Base-by-base conservation (phyloP, 1,140 invertebrate species). In the Lepidurus apus region DNA sequence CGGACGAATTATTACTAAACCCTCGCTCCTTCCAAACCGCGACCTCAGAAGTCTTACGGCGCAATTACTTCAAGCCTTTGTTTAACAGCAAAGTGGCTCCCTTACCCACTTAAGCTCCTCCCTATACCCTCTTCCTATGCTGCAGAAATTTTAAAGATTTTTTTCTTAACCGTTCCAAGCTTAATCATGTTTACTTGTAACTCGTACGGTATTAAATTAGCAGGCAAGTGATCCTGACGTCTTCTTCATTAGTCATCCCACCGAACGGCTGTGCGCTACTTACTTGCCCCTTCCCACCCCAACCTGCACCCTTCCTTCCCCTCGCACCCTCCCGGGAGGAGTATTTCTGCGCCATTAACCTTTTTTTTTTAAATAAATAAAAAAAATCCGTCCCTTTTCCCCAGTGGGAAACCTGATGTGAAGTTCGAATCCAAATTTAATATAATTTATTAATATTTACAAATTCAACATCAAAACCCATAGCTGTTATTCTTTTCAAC, bases 241-340 rank as follows among this genome's bases (percentile, higher is more conserved):
- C 17, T 34, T 65, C 53, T 65, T 65, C 53, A 65, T 65, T 65
- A 65, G 53, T 65, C 53, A 65, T 47, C 45, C 53, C 53, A 13
- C 4, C 3, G 21, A 65, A 13, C 53, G 6, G 53, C 47, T 65
- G 47, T 65, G 47, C 21, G 17, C 17, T 65, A 65, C 53, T 65
- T 1, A 0, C 17, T 21, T 9, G 13, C 21, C 53, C 21, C 21
- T 65, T 65, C 53, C 53, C 21, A 13, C 13, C 8, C 53, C 13
- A 17, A 21, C 21, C 2, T 2, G 17, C 0, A 13, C 0, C 17
- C 53, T n/a, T 3, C 17, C 53, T 65, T 65, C 53, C 53, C 6
- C 7, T 5, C 53, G 34, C 34, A 34, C 34, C 34, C 34, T 34
- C 34, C 4, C 34, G 34, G 34, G 34, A 34, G 34, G 34, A 34